A percentile compares a stretch with the other conserved stretches of the same genome.
Conservation (phyloP, 2,797 vertebrate genomes). For the Glyptemys insculpta region DNA sequence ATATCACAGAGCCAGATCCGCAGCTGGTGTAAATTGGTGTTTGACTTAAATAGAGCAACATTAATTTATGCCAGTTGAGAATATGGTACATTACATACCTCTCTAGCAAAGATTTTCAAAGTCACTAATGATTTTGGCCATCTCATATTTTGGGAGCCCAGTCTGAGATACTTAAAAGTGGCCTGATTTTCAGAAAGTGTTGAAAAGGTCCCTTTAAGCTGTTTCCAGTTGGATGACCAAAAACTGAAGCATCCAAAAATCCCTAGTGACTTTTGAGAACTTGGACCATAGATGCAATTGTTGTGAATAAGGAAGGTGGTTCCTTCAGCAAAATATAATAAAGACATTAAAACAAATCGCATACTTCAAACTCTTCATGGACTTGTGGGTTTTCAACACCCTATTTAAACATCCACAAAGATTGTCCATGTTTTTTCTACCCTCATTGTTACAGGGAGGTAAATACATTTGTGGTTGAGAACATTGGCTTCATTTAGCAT, state of each 20-base stretch:
- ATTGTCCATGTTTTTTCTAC: background rate
- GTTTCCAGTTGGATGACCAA: background rate
- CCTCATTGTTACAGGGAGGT: accelerated
- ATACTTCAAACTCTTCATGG: background rate
- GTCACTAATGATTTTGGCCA: background rate
- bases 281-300: accelerated
- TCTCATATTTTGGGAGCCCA: background rate
- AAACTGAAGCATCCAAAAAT: background rate
- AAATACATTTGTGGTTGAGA: accelerated
- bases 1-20: background rate
- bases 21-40: background rate
- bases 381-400: accelerated
- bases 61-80: background rate
- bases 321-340: background rate
- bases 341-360: background rate
- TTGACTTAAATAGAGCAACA: background rate
- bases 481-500: background rate
- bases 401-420: accelerated
- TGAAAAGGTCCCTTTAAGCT: background rate
- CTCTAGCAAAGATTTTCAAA: background rate
- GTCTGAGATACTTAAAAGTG: background rate
- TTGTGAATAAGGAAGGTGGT: background rate
- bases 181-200: background rate
- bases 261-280: background rate
- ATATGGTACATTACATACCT: background rate